Conservation (phyloP, 2,888 invertebrate species). For the Cephus sareptanus region DNA sequence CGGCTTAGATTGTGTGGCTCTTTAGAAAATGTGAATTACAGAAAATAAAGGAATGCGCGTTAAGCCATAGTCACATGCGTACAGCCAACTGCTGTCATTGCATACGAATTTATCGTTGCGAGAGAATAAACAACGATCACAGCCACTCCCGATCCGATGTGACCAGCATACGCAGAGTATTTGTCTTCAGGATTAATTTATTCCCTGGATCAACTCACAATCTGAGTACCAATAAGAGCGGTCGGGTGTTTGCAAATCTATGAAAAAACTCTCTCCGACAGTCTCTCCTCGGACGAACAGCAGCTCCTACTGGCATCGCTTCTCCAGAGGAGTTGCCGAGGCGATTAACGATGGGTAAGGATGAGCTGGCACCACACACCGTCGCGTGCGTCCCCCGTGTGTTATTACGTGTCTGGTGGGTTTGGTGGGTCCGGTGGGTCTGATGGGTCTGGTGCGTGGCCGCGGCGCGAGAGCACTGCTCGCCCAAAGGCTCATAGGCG, state of each 20-base stretch:
- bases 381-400: not conserved
- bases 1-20: not conserved
- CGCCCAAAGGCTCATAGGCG: slow-evolving; percentile 39
- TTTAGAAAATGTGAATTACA: not conserved
- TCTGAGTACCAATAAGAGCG: not conserved
- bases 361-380: not conserved
- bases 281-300: not conserved
- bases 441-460: slow-evolving; percentile 42
- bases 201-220: not conserved
- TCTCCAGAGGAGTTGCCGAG: not conserved
- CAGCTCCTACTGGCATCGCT: not conserved
- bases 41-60: not conserved
- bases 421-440: too few species aligned
- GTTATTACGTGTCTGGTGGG: not conserved
- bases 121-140: not conserved
- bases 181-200: not conserved
- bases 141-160: not conserved
- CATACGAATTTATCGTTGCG: not conserved
- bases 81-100: not conserved
- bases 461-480: slow-evolving; percentile 57
- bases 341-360: not conserved
- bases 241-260: not conserved
- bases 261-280: not conserved
- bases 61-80: not conserved
- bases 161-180: not conserved